Conservation (phyloP, 2,113 vertebrate genomes). For the Cricetomys ansorgei region DNA sequence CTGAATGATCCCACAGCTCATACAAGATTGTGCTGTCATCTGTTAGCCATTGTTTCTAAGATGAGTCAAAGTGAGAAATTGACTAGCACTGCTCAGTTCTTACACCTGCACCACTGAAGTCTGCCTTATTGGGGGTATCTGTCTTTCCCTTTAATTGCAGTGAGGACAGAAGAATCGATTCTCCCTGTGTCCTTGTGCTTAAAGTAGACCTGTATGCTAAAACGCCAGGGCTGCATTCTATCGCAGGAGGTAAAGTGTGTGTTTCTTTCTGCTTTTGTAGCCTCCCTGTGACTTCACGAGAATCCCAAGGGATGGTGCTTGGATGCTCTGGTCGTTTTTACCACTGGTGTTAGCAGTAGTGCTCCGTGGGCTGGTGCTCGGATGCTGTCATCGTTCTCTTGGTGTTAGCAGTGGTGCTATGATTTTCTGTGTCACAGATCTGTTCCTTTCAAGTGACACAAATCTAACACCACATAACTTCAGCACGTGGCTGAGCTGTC, state of each 20-base stretch:
- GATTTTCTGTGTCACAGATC: not conserved
- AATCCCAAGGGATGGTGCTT: not conserved
- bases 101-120: not conserved
- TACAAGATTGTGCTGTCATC: not conserved
- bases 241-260: not conserved
- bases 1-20: not conserved
- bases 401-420: not conserved
- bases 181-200: not conserved
- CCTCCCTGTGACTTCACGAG: not conserved
- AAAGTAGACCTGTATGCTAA: not conserved
- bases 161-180: not conserved
- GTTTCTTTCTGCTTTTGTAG: not conserved
- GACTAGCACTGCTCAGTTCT: not conserved
- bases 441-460: not conserved
- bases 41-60: not conserved
- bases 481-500: too few relatives aligned
- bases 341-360: not conserved
- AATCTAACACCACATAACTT: not conserved
- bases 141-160: not conserved
- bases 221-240: not conserved
- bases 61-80: not conserved
- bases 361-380: not conserved
- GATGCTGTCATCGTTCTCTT: too few relatives aligned
- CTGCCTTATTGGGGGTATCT: not conserved
- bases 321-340: not conserved